Base-by-base conservation (phyloP, 2,113 vertebrate species). In the Rhinolophus sinicus region DNA sequence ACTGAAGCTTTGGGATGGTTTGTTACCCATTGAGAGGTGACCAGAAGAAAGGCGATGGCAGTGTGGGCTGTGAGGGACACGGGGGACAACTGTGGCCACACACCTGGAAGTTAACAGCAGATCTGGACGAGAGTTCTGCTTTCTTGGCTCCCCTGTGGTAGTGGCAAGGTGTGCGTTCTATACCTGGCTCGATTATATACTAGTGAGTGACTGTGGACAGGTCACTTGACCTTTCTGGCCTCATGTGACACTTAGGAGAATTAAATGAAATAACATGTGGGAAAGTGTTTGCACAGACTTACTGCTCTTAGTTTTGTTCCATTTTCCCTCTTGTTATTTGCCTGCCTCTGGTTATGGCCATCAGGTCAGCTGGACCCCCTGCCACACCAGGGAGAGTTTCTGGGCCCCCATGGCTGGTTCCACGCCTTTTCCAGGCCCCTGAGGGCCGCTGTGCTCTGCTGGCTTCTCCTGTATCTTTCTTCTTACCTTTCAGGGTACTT, bases 61-160 rank as follows among this genome's bases (percentile, higher is more conserved):
- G 19, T 1, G 6, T 64, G 28, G 26, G n/a, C 58, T 1, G 0
- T 6, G 50, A 60, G 1, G 26, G 22, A 21, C 24, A 28, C 1
- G 1, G 24, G 19, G 26, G 18, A 28, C 21, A 35, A 18, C 19
- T 21, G 69, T 56, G 60, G 24, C 26, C 52, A 69, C 3, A 18
- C 15, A 28, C 21, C 26, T 70, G 44, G 47, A 78, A 21, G 64
- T 38, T 26, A 56, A 62, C 56, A 72, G 38, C 33, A 82, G 22
- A 30, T 33, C 30, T 81, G n/a, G 19, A 70, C 19, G 77, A 50
- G 52, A 86, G 26, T 65, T n/a, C 24, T 11, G 6, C 26, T 73
- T 75, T 21, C 72, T 64, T 78, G 65, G 75, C 8, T 90, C 38
- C 38, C 8, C 21, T 60, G 11, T 33, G 11, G 64, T 14, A 22